Conservation (phyloP, 1,140 invertebrate genomes). For the Pogonomyrmex californicus region DNA sequence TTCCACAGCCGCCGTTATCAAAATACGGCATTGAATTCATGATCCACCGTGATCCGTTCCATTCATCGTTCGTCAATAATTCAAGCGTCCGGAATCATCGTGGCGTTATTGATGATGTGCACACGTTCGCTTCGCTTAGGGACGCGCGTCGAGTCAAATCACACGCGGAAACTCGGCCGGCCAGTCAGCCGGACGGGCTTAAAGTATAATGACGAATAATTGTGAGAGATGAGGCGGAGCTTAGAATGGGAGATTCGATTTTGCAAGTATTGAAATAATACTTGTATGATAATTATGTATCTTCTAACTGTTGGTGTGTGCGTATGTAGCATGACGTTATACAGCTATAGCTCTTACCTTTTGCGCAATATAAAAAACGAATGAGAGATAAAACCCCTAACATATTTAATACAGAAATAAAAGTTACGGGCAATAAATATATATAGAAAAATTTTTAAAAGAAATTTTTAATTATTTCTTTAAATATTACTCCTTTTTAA, state of each 20-base stretch:
- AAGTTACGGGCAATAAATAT: not conserved
- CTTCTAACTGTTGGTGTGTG: not conserved
- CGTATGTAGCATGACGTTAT: not conserved
- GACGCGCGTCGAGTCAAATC: slow-evolving; percentile 46
- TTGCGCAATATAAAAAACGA: not conserved
- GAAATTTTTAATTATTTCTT: not conserved
- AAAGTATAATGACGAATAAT: slow-evolving; percentile 66
- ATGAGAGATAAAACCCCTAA: not conserved
- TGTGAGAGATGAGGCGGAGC: slow-evolving; percentile 24
- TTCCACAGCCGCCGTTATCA: slow-evolving; percentile 12
- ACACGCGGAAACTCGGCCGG: slow-evolving; percentile 39
- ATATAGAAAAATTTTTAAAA: not conserved
- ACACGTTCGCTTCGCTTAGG: slow-evolving; percentile 41
- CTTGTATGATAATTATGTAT: not conserved
- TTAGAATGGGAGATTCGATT: slow-evolving; percentile 54
- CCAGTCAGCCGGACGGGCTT: slow-evolving; percentile 43
- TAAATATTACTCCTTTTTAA: not conserved
- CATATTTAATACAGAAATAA: not conserved
- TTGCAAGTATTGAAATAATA: slow-evolving; percentile 42
- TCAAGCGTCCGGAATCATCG: slow-evolving; percentile 60
- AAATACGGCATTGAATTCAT: slow-evolving; percentile 24
- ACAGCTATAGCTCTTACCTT: not conserved
- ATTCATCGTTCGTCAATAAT: slow-evolving; percentile 71
- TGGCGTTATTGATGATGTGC: slow-evolving; percentile 60
- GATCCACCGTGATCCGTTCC: slow-evolving; percentile 44